Conservation (phyloP, 2,113 vertebrate genomes). For the Peromyscus polionotus region DNA sequence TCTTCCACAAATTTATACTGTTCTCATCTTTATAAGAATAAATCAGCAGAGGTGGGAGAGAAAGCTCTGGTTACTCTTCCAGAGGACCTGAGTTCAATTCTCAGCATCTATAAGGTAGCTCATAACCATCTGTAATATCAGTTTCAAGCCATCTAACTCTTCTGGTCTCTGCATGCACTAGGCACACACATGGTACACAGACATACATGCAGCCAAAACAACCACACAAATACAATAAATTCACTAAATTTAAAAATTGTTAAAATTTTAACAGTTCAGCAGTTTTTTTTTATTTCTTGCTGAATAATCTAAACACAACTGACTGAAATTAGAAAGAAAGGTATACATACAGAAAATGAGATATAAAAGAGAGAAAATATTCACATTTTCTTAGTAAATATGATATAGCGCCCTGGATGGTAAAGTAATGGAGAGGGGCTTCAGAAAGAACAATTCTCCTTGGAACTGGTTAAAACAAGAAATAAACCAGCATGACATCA, state of each 20-base stretch:
- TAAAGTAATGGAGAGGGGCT: background rate
- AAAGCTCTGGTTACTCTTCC: background rate
- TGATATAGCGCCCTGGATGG: background rate
- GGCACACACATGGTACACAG: background rate
- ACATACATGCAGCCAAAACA: background rate
- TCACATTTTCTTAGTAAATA: background rate
- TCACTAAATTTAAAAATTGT: background rate
- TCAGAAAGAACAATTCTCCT: background rate
- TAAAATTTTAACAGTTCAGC: background rate
- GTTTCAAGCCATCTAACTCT: background rate
- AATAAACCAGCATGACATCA: background rate
- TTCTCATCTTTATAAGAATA: constrained; percentile 31
- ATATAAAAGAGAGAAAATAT: background rate
- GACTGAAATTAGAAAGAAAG: background rate
- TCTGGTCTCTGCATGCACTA: background rate
- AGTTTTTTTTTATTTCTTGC: background rate
- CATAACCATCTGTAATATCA: background rate
- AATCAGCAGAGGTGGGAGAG: background rate
- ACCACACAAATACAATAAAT: background rate
- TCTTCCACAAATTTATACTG: background rate
- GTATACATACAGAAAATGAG: background rate
- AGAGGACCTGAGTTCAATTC: background rate
- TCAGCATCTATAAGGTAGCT: background rate
- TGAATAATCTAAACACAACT: background rate
- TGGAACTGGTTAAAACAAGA: background rate